Conservation (phyloP, 2,888 invertebrate species). For the Poecilus cupreus region DNA sequence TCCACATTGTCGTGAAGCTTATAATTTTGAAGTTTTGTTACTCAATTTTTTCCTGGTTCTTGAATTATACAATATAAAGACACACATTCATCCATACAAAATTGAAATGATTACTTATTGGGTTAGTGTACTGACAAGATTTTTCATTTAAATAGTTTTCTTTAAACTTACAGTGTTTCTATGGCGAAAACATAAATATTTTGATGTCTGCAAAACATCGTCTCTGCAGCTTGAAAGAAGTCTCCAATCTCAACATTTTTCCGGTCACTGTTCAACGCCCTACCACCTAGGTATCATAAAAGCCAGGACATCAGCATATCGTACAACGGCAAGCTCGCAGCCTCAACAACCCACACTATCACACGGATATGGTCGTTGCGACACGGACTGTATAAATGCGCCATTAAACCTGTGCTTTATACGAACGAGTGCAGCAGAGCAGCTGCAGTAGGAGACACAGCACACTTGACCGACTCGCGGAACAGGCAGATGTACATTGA, state of each 20-base stretch:
- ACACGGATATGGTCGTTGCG: background rate
- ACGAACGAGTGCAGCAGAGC: background rate
- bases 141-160: too few species aligned
- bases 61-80: too few species aligned
- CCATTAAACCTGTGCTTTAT: background rate
- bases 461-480: conserved; percentile 4
- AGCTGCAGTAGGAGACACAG: background rate
- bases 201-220: too few species aligned
- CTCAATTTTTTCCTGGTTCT: too few species aligned
- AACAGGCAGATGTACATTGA: background rate
- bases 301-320: conserved; percentile 8
- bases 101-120: too few species aligned
- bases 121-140: too few species aligned
- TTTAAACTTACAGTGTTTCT: too few species aligned
- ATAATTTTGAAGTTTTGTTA: too few species aligned
- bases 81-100: too few species aligned
- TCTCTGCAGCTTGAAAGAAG: too few species aligned
- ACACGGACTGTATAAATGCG: background rate
- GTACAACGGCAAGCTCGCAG: background rate
- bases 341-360: background rate
- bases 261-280: background rate
- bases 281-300: background rate
- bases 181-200: too few species aligned
- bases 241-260: background rate
- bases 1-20: too few species aligned